Evolutionary conservation across 2,113 vertebrate species (phyloP), one percentile per base, ranked within the genome.

Genomic region (Callopanchax toddi): DNA sequence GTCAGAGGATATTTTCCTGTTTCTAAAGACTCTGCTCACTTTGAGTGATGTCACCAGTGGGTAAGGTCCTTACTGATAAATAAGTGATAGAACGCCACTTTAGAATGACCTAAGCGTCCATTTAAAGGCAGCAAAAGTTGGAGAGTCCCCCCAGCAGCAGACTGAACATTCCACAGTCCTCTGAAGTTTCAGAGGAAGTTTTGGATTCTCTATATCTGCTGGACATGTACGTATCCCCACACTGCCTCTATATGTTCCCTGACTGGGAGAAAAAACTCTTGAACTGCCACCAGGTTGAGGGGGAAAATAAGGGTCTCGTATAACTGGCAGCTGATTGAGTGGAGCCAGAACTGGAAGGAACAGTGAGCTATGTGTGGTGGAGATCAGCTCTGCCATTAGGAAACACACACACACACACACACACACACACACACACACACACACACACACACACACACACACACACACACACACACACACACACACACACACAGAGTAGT

Each of bases 331-430:
- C 75, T 81, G 85, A 86, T 79, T 71, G 78, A 86, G 70, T 67
- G 63, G 74, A 60, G 32, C 64, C 54, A 62, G 56, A 81, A 70
- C 74, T 23, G 39, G 79, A 61, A 50, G 57, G 49, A 84, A 81
- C 82, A 71, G 71, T 78, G 77, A 86, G 67, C 36, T 61, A 63
- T 86, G 77, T 79, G 72, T 74, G 71, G 49, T 60, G 12, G 42
- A 71, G 48, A 63, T 55, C 58, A 66, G 72, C 63, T 70, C 58
- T 79, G 73, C 65, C 74, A 73, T 65, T 25, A 57, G 66, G 54
- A 68, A 48, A 63, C n/a, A 4, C 29, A 32, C 29, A 32, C 29
- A 1, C 6, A 32, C 29, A 6, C 29, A 32, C 29, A 5, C 29
- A 32, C 29, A 5, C 6, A 7, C 29, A 9, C 29, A 32, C 29